Evolutionary conservation across 2,113 vertebrate species (phyloP), one percentile per base, ranked within the genome.

Genomic region (Albula glossodonta): DNA sequence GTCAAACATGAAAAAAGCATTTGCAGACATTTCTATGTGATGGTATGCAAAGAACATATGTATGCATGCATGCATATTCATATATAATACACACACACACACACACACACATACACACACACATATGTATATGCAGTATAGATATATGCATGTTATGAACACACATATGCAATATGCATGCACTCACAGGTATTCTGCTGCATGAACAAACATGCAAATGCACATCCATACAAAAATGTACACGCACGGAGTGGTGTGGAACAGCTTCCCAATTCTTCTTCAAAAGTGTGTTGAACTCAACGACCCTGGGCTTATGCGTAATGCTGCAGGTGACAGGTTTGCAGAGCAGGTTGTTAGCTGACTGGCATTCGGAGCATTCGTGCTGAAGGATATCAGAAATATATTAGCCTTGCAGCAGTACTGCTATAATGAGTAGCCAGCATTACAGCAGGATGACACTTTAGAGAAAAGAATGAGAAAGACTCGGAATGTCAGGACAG

Each of bases 361-460:
- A 74, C 22, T 74, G 70, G 70, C 70, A 74, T 74, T 74, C n/a
- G 2, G 70, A 31, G 70, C 70, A 74, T 74, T 74, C 10, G n/a
- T 31, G 70, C 25, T 74, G 70, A 74, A 74, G 70, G 70, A 74
- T 74, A 74, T 74, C 70, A 74, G n/a, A 74, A 74, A 74, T 74
- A 74, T 31, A 74, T 22, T 6, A n/a, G 22, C 70, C 22, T 25
- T 74, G 70, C 70, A 74, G 70, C 70, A 5, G 2, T 10, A 22
- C 70, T 31, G 70, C n/a, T 74, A 31, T 74, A 74, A 74, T 74
- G 70, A 74, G 70, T 74, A 31, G 70, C 70, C 70, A 25, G n/a
- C 70, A 74, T n/a, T 74, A 74, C 22, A 25, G 70, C 70, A 74
- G n/a, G 31, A 22, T 74, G 70, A n/a, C n/a, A n/a, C 31, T 66